Evolutionary conservation across 2,888 invertebrate genomes (phyloP).

Genomic region (Aelia acuminata): DNA sequence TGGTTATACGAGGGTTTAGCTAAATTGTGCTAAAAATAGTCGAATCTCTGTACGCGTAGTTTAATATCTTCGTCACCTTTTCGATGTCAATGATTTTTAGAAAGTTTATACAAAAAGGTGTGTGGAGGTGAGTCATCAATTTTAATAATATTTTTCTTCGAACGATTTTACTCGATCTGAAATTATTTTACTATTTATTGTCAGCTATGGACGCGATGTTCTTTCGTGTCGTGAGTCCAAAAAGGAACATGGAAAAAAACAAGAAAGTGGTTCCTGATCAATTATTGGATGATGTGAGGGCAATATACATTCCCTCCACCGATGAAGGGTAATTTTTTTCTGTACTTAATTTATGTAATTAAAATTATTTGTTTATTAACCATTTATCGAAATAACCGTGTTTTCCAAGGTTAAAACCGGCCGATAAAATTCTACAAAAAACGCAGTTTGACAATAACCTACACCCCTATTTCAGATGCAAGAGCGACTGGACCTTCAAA

Average conservation of each 20-base stretch:
- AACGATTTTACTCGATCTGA: neutral
- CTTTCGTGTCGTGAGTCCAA: neutral
- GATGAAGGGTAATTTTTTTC: neutral
- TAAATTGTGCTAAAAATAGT: too few species aligned
- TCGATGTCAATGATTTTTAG: neutral
- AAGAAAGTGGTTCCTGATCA: conserved; percentile 6
- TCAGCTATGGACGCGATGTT: neutral
- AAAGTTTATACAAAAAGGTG: neutral
- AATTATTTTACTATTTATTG: neutral
- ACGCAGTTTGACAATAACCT: too few species aligned
- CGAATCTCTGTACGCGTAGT: neutral
- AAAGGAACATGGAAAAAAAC: neutral
- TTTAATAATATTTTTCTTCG: neutral
- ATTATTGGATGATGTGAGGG: neutral
- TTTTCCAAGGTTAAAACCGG: too few species aligned
- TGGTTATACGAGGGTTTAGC: neutral
- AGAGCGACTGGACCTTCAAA: conserved; percentile 6
- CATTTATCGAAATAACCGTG: too few species aligned
- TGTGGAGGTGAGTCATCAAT: neutral
- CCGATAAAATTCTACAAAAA: neutral
- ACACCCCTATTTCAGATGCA: neutral
- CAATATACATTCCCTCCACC: neutral
- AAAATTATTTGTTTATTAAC: too few species aligned
- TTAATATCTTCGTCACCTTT: neutral
- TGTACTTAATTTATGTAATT: neutral